Evolutionary conservation across 2,113 vertebrate genomes (phyloP), one percentile per base, ranked within the genome.

Genomic region (Poeciliopsis retropinna): DNA sequence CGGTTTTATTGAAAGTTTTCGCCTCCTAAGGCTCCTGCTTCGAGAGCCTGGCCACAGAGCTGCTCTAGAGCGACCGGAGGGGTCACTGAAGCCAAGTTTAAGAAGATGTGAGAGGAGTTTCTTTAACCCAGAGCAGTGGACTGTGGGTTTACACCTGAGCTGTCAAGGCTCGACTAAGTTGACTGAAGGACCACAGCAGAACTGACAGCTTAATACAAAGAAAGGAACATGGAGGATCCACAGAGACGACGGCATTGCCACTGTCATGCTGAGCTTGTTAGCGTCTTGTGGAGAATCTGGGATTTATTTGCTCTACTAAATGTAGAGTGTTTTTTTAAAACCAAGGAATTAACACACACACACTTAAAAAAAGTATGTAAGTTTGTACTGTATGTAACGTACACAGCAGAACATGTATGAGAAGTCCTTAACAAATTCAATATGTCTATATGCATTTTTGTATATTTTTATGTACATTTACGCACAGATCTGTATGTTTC

Each of bases 231-330:
- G 62, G 81, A 73, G 78, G 72, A 78, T 86, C 70, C 57, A 88
- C 78, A 60, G 79, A 92, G 87, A 88, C 80, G 88, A 85, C 88
- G 77, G 89, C 86, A 84, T 92, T 94, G 76, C 79, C 70, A 76
- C 64, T 88, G 68, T 81, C 76, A 30, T 79, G 85, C 84, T 87
- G 92, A 92, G 93, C 93, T 91, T 85, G 94, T 88, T 91, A 94
- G 92, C 94, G 95, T 93, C 94, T 93, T 94, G 79, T 82, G 87
- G 88, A 91, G 87, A 82, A 93, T 90, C 92, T 94, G 94, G 94
- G 93, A 87, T 86, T 79, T 85, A 66, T 64, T 82, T 82, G 85
- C 93, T 96, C 94, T 91, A 87, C 80, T 73, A 73, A 95, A 93
- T 92, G 93, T 94, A 90, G 94, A 93, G 91, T 9, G 22, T 95